Evolutionary conservation across 2,797 vertebrate species (phyloP), one percentile per base, ranked within the genome.

Genomic region (Mycteria americana): DNA sequence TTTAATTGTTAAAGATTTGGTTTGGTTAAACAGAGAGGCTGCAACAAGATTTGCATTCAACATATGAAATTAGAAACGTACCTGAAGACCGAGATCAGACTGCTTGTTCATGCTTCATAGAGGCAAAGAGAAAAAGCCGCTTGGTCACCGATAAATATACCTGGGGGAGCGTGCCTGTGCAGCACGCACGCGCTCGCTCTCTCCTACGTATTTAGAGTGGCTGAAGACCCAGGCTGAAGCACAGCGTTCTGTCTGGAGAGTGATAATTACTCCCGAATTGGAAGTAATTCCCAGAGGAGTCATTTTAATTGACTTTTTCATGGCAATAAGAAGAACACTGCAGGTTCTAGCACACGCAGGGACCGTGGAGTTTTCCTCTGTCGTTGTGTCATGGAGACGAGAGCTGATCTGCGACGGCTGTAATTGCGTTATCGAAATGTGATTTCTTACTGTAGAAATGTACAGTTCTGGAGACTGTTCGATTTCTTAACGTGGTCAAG

Each of bases 261-360:
- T 18, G 78, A 79, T 85, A 83, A 89, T 93, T 91, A 94, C 78
- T 95, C 92, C 86, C 94, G 93, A 95, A 89, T 91, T 88, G 88
- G 93, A 96, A 89, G 63, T 57, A 41, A 82, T 96, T 95, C 75
- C 72, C 94, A 77, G 67, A 95, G 91, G 92, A 93, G 93, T 85
- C 30, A 3, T 92, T 96, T 83, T 92, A 93, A 95, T 92, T 94
- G 92, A 97, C 95, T 97, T 95, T 95, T 93, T 93, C 82, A 67
- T 95, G 97, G 96, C 97, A 88, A 96, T 97, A 96, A 97, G 96
- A 97, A 97, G 97, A 97, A 95, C 96, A 97, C 88, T 97, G 93
- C 95, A 96, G 93, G 90, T 95, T 92, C 72, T 94, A 91, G 78
- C 73, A 89, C n/a, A 31, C 11, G 5, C 92, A 54, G 83, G 86